Base-by-base conservation (phyloP, 2,888 invertebrate genomes). In the Crossocerus cetratus region DNA sequence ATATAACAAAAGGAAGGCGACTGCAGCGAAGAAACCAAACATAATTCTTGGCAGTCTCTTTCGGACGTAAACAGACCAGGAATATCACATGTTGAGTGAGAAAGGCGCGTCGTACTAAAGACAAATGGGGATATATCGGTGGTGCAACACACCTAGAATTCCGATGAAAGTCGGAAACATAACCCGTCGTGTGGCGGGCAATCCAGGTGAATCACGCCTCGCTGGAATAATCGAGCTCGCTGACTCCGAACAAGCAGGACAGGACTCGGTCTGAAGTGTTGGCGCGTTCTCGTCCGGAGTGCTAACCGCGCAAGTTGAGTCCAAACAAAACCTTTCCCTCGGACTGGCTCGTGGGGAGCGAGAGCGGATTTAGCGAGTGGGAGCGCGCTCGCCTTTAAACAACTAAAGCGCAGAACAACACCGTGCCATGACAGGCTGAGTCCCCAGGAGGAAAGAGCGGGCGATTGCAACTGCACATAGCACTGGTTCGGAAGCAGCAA, bases 91-190 rank as follows among this genome's bases (percentile, higher is more conserved):
- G n/a, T 5, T 11, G 18, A 49, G 18, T 49, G 5, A 18, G 1
- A 1, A 0, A n/a, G 53, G 5, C 42, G 13, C 5, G 8, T 32
- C 11, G 32, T 32, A 8, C 11, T 32, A 8, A n/a, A n/a, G n/a
- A n/a, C n/a, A n/a, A 32, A 32, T 8, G 5, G 13, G 32, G n/a
- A 32, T 32, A 32, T 32, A n/a, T 32, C 8, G 3, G 11, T 32
- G 32, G 32, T 3, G 1, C 2, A 85, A 92, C 92, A 93, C 92
- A 94, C 94, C 93, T 94, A 94, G 92, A 92, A 94, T 94, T 91
- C 93, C 93, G 92, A 94, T 94, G 92, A 93, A 94, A 93, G 94
- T 94, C 90, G 92, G 92, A 92, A 92, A 93, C 93, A 92, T 93
- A 93, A 92, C 93, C 93, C 92, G 92, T 91, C 86, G 79, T 86